Conservation (phyloP, 2,888 invertebrate genomes). For the Drosophila nr. medialis region DNA sequence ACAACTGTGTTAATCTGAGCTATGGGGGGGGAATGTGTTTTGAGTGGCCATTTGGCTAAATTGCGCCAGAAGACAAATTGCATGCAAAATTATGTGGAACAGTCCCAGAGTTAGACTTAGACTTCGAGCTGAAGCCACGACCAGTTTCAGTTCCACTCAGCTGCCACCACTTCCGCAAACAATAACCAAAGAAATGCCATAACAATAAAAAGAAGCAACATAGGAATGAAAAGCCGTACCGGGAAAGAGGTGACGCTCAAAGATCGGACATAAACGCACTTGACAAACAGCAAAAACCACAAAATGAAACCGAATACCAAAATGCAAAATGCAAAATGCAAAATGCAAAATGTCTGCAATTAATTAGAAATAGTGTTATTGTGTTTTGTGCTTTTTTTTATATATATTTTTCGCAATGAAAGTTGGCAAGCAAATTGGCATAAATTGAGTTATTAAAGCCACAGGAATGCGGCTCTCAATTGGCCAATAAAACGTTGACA, state of each 20-base stretch:
- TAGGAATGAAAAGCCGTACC: conserved; percentile 21
- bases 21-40: conserved; percentile 34
- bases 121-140: background rate
- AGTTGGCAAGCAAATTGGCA: conserved; percentile 51
- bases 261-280: conserved; percentile 24
- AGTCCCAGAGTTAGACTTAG: conserved; percentile 8
- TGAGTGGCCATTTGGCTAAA: conserved; percentile 62
- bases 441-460: conserved; percentile 70
- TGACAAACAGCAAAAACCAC: conserved; percentile 30
- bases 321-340: conserved; percentile 57
- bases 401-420: conserved; percentile 51
- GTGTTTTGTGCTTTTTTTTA: background rate
- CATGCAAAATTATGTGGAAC: conserved; percentile 79
- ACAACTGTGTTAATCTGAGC: conserved; percentile 74
- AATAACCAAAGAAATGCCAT: conserved; percentile 54
- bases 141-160: conserved; percentile 42
- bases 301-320: conserved; percentile 42
- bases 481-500: conserved; percentile 59
- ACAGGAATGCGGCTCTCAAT: conserved; percentile 60
- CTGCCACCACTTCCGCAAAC: conserved; percentile 62
- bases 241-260: conserved; percentile 20
- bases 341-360: conserved; percentile 56
- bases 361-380: conserved; percentile 43
- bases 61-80: conserved; percentile 73
- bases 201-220: conserved; percentile 42